Evolutionary conservation across 2,888 invertebrate genomes (phyloP), one percentile per base, ranked within the genome.

Genomic region (Pycnomerus fuliginosus): DNA sequence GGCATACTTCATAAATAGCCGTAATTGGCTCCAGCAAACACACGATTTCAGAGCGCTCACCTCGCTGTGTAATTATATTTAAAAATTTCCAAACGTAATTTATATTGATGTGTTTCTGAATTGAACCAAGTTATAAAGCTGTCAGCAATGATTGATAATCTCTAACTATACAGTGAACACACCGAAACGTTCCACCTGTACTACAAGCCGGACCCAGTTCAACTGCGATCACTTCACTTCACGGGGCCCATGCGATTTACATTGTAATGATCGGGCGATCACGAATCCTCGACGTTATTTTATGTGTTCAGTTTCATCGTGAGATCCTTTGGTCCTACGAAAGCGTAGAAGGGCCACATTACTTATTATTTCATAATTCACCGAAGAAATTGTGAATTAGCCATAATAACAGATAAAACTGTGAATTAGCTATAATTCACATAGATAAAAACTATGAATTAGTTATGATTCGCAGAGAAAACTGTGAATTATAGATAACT

Each of bases 111-210:
- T 59, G 60, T 61, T 64, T 58, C 56, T 58, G 64, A 62, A 62
- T 64, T 60, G 61, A 63, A 56, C 55, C 59, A 57, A 64, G 64
- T 65, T 65, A 64, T 65, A 62, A 64, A 65, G 64, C 66, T 66
- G 66, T 65, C 66, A 59, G 40, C 59, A 49, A 62, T 66, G 66
- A 66, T 66, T 65, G 66, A 66, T 66, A 61, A 55, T 55, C 58
- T 55, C 56, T 62, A 62, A 62, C 57, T 59, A 62, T 55, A 63
- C 60, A 47, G 56, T 56, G 54, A 58, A 44, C 53, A 44, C 43
- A 29, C 22, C 42, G 45, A 41, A 34, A 25, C 34, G 47, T 15
- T 41, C 48, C 53, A 53, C 48, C 52, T 52, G 50, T 44, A 41
- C 42, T 27, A 35, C 14, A 34, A 33, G 38, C 42, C 25, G 31